Percentiles rank a stretch among this genome's conserved stretches.
Evolutionary conservation across 1,140 invertebrate genomes (phyloP).

Genomic region (Philopotamus ludificatus): DNA sequence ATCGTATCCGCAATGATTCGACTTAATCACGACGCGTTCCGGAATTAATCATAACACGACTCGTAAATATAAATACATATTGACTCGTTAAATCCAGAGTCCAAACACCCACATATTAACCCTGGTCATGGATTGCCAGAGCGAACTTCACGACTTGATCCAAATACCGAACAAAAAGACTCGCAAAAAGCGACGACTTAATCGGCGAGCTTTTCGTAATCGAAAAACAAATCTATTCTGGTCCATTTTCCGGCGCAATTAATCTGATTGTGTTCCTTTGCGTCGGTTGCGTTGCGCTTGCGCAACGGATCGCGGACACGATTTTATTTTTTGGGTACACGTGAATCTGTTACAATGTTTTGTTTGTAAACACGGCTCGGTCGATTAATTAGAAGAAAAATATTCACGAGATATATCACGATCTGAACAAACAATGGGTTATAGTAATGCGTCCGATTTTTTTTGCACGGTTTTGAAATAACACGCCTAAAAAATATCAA

Average conservation of each 20-base stretch:
- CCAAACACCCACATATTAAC: background rate
- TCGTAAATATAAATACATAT: background rate
- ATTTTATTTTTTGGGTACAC: too few species aligned
- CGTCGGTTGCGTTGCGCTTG: background rate
- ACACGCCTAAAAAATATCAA: too few species aligned
- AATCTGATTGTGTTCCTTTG: background rate
- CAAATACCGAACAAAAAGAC: background rate
- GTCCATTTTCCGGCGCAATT: background rate
- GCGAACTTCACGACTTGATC: background rate
- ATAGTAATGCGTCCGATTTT: too few species aligned
- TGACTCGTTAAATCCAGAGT: conserved; percentile 3
- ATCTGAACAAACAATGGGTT: background rate
- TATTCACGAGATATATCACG: too few species aligned
- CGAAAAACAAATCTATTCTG: background rate
- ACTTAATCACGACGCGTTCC: background rate
- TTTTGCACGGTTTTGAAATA: too few species aligned
- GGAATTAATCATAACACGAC: background rate
- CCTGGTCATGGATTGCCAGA: background rate
- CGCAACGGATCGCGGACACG: background rate
- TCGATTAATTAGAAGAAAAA: background rate
- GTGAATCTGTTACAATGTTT: background rate
- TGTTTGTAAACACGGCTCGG: background rate
- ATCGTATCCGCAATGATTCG: conserved; percentile 1
- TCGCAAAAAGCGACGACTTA: background rate
- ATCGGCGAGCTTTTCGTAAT: background rate